Evolutionary conservation across 2,113 vertebrate genomes (phyloP).

Genomic region (Psittacula cyanocephala): DNA sequence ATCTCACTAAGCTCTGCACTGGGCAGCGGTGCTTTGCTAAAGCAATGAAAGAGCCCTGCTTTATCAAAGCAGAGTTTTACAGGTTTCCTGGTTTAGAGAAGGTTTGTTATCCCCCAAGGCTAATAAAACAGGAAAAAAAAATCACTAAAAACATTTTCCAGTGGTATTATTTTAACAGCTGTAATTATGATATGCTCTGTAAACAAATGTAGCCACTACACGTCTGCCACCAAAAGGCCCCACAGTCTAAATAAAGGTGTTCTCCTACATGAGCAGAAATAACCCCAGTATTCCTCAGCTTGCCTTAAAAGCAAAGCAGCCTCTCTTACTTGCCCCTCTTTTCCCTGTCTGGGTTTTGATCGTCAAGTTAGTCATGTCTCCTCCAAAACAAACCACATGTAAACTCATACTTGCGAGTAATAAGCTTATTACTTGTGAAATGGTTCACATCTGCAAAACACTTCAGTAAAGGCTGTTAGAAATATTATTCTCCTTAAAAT

Average conservation of each 20-base stretch:
- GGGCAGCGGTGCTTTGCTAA: not conserved
- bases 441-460: not conserved
- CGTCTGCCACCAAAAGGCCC: not conserved
- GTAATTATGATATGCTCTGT: not conserved
- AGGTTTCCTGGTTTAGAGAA: not conserved
- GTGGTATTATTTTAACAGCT: not conserved
- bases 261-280: not conserved
- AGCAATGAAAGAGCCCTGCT: not conserved
- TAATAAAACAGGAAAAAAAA: not conserved
- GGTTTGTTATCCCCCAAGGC: not conserved
- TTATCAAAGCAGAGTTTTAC: not conserved
- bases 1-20: accelerated
- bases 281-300: not conserved
- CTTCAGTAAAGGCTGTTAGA: not conserved
- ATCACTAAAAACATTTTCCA: not conserved
- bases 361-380: not conserved
- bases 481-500: not conserved
- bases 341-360: not conserved
- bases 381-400: not conserved
- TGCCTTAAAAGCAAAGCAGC: not conserved
- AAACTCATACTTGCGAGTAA: not conserved
- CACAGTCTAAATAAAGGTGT: not conserved
- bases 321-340: accelerated
- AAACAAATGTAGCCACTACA: accelerated
- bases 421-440: not conserved